These are phyloP conservation scores for Ceratotherium simum DNA, from an alignment of 2,113 vertebrate genomes.

Conservation along the genomic window DNA sequence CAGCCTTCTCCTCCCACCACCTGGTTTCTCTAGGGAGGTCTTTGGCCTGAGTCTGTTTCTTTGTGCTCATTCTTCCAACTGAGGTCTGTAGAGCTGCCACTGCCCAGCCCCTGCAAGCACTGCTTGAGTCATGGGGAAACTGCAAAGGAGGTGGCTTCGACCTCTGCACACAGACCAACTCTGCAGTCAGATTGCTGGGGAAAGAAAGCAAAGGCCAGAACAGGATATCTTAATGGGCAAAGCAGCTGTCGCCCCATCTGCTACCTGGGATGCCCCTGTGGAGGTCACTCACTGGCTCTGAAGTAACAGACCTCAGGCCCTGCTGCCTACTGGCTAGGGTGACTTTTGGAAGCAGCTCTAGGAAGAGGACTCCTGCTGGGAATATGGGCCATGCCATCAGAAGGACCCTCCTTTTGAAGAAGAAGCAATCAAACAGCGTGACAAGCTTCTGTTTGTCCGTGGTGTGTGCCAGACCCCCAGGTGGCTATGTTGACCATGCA, in stretches of 20 bases:
- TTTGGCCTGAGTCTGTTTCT: conserved; percentile 70
- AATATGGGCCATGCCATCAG: neutral
- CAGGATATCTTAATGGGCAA: conserved; percentile 57
- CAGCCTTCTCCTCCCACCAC: conserved; percentile 80
- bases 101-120: neutral
- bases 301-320: neutral
- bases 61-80: conserved; percentile 64
- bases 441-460: conserved; percentile 50
- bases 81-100: conserved; percentile 53
- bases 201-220: conserved; percentile 39
- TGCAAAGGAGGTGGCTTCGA: neutral
- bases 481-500: neutral
- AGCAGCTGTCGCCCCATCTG: conserved; percentile 60
- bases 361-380: conserved; percentile 27
- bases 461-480: neutral
- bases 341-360: conserved; percentile 15
- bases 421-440: neutral
- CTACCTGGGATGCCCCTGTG: conserved; percentile 26
- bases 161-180: conserved; percentile 35
- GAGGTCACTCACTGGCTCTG: neutral
- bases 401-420: conserved; percentile 27
- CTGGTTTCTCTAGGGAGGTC: conserved; percentile 80
- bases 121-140: conserved; percentile 59
- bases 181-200: neutral
- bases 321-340: neutral